Conservation (phyloP, 2,113 vertebrate genomes). For the Oceanodroma tethys region DNA sequence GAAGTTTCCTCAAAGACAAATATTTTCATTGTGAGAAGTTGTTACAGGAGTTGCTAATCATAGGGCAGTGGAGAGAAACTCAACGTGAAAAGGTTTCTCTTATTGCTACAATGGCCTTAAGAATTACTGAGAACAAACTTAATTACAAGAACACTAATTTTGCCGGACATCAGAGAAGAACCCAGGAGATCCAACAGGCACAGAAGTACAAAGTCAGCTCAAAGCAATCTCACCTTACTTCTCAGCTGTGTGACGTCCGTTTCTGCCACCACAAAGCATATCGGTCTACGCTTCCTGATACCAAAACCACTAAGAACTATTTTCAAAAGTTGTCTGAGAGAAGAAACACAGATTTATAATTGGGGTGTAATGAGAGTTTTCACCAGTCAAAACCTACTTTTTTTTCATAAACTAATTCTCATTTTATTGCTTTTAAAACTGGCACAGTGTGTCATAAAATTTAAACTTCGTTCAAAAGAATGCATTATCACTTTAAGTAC, state of each 20-base stretch:
- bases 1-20: not conserved
- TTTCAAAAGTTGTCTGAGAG: not conserved
- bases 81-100: not conserved
- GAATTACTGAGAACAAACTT: not conserved
- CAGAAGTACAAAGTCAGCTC: not conserved
- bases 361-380: not conserved
- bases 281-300: fast-evolving
- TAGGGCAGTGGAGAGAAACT: not conserved
- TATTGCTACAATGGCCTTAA: not conserved
- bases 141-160: not conserved
- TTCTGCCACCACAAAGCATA: not conserved
- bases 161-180: not conserved
- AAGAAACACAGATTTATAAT: not conserved
- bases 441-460: not conserved
- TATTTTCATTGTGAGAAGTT: not conserved
- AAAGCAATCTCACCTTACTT: not conserved
- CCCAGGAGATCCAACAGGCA: not conserved
- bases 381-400: not conserved
- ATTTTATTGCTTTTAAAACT: not conserved
- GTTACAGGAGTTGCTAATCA: not conserved
- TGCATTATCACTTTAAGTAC: not conserved
- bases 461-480: not conserved
- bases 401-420: not conserved
- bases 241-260: not conserved
- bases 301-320: not conserved